Evolutionary conservation across 2,797 vertebrate species (phyloP).

Genomic region (Chaenodraco wilsoni): DNA sequence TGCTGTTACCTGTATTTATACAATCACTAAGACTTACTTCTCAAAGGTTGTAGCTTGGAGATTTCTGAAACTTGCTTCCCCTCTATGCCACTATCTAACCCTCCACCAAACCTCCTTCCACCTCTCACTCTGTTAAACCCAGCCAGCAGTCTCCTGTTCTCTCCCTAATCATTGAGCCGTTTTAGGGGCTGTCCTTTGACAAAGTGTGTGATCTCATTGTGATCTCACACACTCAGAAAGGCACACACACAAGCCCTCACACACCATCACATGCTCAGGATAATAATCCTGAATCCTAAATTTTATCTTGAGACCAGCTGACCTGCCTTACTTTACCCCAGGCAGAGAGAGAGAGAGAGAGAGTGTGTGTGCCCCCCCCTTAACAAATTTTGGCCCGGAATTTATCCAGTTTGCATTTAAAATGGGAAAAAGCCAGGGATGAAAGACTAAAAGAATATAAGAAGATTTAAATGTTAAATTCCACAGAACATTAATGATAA

Average conservation of each 20-base stretch:
- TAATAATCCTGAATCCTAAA: constrained; percentile 71
- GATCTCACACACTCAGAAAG: constrained; percentile 35
- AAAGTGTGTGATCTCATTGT: constrained; percentile 66
- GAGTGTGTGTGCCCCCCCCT: not conserved
- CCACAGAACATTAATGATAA: not conserved
- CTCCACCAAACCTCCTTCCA: constrained; percentile 43
- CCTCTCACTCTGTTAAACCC: constrained; percentile 36
- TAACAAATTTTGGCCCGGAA: constrained; percentile 16
- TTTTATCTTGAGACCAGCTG: constrained; percentile 74
- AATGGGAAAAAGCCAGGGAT: not conserved
- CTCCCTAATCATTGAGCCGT: constrained; percentile 47
- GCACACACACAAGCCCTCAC: constrained; percentile 37
- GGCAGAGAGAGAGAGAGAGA: constrained; percentile 34
- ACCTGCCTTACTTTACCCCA: constrained; percentile 55
- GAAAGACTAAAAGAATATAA: constrained; percentile 8
- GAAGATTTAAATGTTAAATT: not conserved
- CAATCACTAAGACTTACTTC: not conserved
- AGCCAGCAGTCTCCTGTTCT: constrained; percentile 36
- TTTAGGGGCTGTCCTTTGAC: constrained; percentile 67
- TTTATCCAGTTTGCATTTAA: not conserved
- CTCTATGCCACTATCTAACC: constrained; percentile 41
- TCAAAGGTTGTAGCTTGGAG: not conserved
- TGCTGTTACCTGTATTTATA: not conserved
- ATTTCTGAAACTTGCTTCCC: not conserved
- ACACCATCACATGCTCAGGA: constrained; percentile 82